These are phyloP conservation scores for Dolichopus griseipennis DNA, from an alignment of 2,888 invertebrate genomes.

Conservation along the genomic window DNA sequence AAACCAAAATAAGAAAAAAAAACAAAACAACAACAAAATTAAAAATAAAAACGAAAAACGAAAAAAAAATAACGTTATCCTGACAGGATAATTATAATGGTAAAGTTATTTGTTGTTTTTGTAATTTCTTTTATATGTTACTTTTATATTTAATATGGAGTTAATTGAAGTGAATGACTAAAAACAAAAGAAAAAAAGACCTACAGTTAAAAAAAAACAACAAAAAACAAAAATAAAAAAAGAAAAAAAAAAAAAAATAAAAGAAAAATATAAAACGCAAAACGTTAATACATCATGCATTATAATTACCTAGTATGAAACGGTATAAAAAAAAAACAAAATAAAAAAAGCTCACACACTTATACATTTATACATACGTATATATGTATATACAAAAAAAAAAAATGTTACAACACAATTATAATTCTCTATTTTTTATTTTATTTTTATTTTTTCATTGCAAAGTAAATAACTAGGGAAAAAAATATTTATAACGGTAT, in stretches of 20 bases:
- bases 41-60: too few relatives aligned
- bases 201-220: too few relatives aligned
- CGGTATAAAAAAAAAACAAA: too few relatives aligned
- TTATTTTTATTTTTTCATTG: not conserved
- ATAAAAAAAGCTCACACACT: too few relatives aligned
- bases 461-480: not conserved
- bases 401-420: too few relatives aligned
- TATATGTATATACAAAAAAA: too few relatives aligned
- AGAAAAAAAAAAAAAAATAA: too few relatives aligned
- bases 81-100: not conserved
- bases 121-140: not conserved
- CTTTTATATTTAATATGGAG: not conserved
- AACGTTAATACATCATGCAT: not conserved
- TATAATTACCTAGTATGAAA: not conserved
- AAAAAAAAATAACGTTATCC: not conserved
- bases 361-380: too few relatives aligned
- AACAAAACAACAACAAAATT: too few relatives aligned
- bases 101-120: not conserved
- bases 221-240: too few relatives aligned
- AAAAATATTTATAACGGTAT: not conserved
- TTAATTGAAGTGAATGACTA: conserved; percentile 2
- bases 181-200: not conserved
- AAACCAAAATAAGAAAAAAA: too few relatives aligned
- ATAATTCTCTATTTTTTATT: not conserved
- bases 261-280: not conserved